Evolutionary conservation across 2,797 vertebrate genomes (phyloP).

Genomic region (Discoglossus pictus): DNA sequence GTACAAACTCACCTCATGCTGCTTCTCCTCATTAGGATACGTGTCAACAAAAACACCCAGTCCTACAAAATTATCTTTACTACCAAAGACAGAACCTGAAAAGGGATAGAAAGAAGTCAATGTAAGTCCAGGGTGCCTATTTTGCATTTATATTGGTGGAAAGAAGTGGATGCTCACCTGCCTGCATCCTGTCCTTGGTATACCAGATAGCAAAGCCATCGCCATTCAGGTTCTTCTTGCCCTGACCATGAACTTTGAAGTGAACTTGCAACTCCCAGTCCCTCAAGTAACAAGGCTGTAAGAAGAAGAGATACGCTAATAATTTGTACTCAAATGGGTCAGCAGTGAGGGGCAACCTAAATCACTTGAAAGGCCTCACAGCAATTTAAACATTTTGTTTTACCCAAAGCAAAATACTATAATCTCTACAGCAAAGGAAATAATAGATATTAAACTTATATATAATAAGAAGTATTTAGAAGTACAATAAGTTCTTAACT

Average conservation of each 20-base stretch:
- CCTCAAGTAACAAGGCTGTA: constrained; percentile 86
- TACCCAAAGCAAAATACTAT: too few species aligned
- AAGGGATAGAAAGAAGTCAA: constrained; percentile 14
- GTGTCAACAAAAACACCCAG: constrained; percentile 95
- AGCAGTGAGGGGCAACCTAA: too few species aligned
- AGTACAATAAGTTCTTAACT: too few species aligned
- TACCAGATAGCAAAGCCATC: constrained; percentile 95
- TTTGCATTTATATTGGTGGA: too few species aligned
- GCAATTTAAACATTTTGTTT: too few species aligned
- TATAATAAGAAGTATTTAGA: too few species aligned
- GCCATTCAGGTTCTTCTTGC: constrained; percentile 95
- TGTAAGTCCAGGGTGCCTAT: background rate
- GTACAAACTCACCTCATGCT: constrained; percentile 82
- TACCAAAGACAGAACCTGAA: constrained; percentile 94
- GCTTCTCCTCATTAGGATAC: constrained; percentile 96
- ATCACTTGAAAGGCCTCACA: too few species aligned
- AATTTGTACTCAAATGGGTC: too few species aligned
- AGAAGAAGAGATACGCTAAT: background rate
- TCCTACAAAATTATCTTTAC: constrained; percentile 92
- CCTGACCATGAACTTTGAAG: constrained; percentile 92
- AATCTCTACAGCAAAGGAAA: too few species aligned
- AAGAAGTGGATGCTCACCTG: constrained; percentile 68
- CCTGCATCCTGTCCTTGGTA: constrained; percentile 90
- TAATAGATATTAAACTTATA: too few species aligned
- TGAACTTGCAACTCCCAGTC: constrained; percentile 98